Conservation (phyloP, 2,113 vertebrate genomes). For the Peromyscus polionotus region DNA sequence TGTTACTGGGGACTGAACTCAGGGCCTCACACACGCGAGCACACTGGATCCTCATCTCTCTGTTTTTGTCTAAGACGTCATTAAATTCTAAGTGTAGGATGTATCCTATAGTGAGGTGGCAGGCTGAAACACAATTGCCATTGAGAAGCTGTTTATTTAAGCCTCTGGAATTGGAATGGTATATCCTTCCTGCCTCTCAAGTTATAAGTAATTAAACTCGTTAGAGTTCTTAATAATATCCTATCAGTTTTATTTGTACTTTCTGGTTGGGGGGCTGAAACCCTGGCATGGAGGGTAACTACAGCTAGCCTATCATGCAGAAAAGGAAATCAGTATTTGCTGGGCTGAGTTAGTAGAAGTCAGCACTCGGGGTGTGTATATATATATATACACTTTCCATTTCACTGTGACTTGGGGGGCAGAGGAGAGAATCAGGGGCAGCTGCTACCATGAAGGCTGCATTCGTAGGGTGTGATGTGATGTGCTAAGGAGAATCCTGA, state of each 20-base stretch:
- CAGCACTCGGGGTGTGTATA: neutral
- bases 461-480: neutral
- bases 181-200: neutral
- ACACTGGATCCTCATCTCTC: neutral
- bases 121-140: neutral
- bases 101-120: neutral
- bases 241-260: neutral
- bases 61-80: neutral
- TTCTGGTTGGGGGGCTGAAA: slow-evolving; percentile 25
- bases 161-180: neutral
- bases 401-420: neutral
- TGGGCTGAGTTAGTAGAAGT: neutral
- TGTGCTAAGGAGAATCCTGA: slow-evolving; percentile 15
- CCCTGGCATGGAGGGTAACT: neutral
- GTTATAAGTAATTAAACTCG: neutral
- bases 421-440: neutral
- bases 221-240: neutral
- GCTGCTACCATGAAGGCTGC: neutral
- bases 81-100: neutral
- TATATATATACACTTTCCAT: neutral
- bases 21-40: neutral
- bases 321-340: neutral
- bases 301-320: neutral
- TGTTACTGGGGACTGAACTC: neutral
- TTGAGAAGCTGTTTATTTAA: neutral